phyloP scores from a whole-genome alignment of 2,888 invertebrate genomes.

The Neoaliturus tenellus region DNA sequence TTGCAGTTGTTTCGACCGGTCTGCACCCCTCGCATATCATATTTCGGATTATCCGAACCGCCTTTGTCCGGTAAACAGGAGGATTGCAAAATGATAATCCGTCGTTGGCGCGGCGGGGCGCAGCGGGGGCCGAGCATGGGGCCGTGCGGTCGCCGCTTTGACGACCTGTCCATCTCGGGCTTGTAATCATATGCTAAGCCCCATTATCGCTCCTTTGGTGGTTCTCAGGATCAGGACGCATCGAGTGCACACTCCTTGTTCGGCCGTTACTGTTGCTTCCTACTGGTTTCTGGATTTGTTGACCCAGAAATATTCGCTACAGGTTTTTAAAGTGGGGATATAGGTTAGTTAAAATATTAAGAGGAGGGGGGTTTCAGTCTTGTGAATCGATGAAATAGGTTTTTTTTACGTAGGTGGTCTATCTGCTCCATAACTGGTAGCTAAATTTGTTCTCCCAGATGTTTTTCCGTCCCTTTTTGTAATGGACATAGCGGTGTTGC shows the following conservation, averaged over 20 bases:
- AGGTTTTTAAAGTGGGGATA: neutral
- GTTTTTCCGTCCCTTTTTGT: no score
- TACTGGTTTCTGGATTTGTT: slow-evolving; percentile 28
- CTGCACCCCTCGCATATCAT: slow-evolving; percentile 39
- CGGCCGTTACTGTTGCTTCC: slow-evolving; percentile 2
- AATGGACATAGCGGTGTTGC: no score
- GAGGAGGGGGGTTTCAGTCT: no score
- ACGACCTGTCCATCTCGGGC: slow-evolving; percentile 24
- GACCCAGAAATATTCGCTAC: slow-evolving; percentile 3
- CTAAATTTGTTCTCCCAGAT: no score
- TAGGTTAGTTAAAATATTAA: no score
- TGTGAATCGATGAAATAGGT: no score
- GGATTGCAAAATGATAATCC: slow-evolving; percentile 48
- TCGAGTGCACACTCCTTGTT: neutral
- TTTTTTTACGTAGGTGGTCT: no score
- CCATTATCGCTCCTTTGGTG: slow-evolving; percentile 25
- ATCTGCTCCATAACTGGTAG: no score
- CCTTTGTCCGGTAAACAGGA: neutral
- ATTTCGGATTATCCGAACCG: slow-evolving; percentile 46
- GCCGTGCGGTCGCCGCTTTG: no score
- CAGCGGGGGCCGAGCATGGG: neutral
- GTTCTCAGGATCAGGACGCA: slow-evolving; percentile 11
- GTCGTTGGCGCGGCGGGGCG: no score
- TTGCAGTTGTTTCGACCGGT: neutral
- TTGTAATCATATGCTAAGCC: slow-evolving; percentile 42